Conservation (phyloP, 2,888 invertebrate genomes). For the Oligia fasciuncula region DNA sequence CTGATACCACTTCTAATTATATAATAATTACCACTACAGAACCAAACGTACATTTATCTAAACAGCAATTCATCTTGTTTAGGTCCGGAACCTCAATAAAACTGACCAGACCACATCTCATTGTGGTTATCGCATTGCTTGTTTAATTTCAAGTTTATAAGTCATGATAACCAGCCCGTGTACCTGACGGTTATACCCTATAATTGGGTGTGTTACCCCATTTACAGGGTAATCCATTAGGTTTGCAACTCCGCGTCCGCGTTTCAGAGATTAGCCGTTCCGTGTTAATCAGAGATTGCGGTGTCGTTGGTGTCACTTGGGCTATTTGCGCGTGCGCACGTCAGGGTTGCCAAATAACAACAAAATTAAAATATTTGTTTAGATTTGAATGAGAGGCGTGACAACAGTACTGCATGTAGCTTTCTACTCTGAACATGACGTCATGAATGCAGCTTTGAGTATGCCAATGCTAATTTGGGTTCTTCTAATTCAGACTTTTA, state of each 20-base stretch:
- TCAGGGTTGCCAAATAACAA: slow-evolving; percentile 65
- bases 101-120: slow-evolving; percentile 41
- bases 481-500: too few species aligned
- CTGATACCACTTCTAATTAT: background rate
- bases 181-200: slow-evolving; percentile 67
- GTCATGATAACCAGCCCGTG: slow-evolving; percentile 59
- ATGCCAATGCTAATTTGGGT: too few species aligned
- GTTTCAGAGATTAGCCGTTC: slow-evolving; percentile 75
- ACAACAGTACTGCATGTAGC: background rate
- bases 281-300: slow-evolving; percentile 76
- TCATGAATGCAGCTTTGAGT: background rate
- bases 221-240: slow-evolving; percentile 80
- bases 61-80: slow-evolving; percentile 25
- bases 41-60: background rate
- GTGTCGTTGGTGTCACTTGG: slow-evolving; percentile 74
- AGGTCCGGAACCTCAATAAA: slow-evolving; percentile 36
- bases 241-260: slow-evolving; percentile 73
- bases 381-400: background rate
- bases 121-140: slow-evolving; percentile 56
- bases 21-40: background rate
- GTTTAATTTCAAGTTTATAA: slow-evolving; percentile 63
- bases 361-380: background rate
- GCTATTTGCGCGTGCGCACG: slow-evolving; percentile 72
- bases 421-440: background rate
- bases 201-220: slow-evolving; percentile 80